Evolutionary conservation across 1,140 invertebrate species (phyloP).

Genomic region (Aradophagus sp.): DNA sequence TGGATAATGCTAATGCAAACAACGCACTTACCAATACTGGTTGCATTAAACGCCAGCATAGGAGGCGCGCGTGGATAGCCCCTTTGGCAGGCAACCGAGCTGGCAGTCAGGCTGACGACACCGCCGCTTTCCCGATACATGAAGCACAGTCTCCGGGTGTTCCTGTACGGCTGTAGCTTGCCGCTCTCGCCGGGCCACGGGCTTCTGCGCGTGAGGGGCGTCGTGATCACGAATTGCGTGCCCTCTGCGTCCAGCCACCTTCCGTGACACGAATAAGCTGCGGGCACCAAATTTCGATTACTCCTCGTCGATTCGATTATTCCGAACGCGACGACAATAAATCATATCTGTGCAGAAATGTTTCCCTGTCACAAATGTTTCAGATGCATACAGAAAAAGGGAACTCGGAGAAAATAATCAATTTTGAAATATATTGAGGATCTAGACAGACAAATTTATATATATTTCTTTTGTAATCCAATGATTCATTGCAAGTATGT

Average conservation of each 20-base stretch:
- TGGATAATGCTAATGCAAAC: constrained; percentile 34
- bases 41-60: constrained; percentile 77
- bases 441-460: no score
- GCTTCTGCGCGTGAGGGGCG: constrained; percentile 77
- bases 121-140: constrained; percentile 75
- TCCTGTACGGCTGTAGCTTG: constrained; percentile 71
- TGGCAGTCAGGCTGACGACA: constrained; percentile 75
- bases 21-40: constrained; percentile 74
- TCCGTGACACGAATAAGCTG: constrained; percentile 91
- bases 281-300: constrained; percentile 45
- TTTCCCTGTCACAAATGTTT: no score
- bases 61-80: constrained; percentile 70
- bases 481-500: no score
- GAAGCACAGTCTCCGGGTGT: constrained; percentile 76
- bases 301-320: no score
- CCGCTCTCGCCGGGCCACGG: constrained; percentile 70
- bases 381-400: no score
- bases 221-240: constrained; percentile 85
- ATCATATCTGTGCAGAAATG: no score
- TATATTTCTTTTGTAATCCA: no score
- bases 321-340: no score
- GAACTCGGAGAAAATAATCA: no score
- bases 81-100: constrained; percentile 75
- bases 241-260: constrained; percentile 82
- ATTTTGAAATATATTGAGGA: no score